A percentile compares a stretch with the other conserved stretches of the same genome.
phyloP scores from a whole-genome alignment of 2,797 vertebrate species.

The Clarias laeviceps region DNA sequence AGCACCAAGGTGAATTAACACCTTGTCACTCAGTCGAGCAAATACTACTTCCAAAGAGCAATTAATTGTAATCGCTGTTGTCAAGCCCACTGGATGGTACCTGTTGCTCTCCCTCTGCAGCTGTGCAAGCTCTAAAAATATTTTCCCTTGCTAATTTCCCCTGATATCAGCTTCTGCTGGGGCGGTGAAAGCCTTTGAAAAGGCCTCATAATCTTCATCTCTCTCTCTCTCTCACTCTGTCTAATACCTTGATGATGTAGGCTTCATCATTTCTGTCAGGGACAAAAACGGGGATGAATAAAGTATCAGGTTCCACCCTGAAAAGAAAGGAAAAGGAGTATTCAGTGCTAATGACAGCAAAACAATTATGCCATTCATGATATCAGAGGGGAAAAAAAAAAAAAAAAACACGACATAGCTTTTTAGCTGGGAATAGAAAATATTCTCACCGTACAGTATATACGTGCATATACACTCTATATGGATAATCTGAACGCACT shows the following conservation, averaged over 20 bases:
- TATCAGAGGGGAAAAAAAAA: conserved; percentile 62
- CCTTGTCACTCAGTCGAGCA: conserved; percentile 88
- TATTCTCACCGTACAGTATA: conserved; percentile 56
- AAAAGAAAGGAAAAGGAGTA: conserved; percentile 70
- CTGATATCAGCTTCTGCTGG: conserved; percentile 65
- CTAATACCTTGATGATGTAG: conserved; percentile 66
- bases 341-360: conserved; percentile 72
- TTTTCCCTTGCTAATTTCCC: conserved; percentile 70
- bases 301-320: conserved; percentile 70
- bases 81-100: conserved; percentile 84
- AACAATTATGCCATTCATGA: conserved; percentile 80
- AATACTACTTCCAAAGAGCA: conserved; percentile 89
- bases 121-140: conserved; percentile 78
- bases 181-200: conserved; percentile 70
- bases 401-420: conserved; percentile 42
- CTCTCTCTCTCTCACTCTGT: conserved; percentile 54
- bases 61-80: conserved; percentile 94
- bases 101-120: conserved; percentile 85
- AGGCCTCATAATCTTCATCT: conserved; percentile 61
- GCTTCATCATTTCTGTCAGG: conserved; percentile 71
- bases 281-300: conserved; percentile 64
- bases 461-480: background rate
- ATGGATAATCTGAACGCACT: background rate
- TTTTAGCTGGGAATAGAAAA: conserved; percentile 61
- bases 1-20: conserved; percentile 90